Base-by-base conservation (phyloP, 2,113 vertebrate genomes). In the Xiphophorus maculatus region DNA sequence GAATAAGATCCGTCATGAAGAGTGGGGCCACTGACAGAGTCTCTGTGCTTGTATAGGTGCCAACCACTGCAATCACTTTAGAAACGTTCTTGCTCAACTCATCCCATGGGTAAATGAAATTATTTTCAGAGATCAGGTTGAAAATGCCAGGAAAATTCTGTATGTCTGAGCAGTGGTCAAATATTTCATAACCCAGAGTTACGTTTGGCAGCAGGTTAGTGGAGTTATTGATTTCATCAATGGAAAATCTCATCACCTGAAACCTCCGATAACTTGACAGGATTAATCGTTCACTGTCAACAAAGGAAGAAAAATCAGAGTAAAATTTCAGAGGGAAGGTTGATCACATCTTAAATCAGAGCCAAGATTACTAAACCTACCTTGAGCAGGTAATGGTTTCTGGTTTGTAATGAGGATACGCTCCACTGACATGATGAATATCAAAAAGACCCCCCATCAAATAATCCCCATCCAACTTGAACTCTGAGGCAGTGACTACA, bases 161-260 rank as follows among this genome's bases (percentile, higher is more conserved):
- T 0, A 76, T 32, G 22, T 91, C 84, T 0, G 94, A 94, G 84
- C 97, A 97, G 61, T 92, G 85, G 22, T 97, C 94, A 0, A 95
- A 95, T 69, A 97, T 93, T 8, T 95, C 88, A 0, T 96, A 98
- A 58, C 96, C 96, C 14, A 98, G 84, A 1, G 94, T 93, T 37
- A 97, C n/a, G 0, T 94, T 93, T 35, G 96, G 96, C 14, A 97
- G 92, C 5, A 98, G 91, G 1, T 25, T 0, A 0, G 91, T 95
- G 66, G 95, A 94, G 84, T 97, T 96, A 87, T 97, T 97, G 64
- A 97, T 96, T 86, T 97, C 93, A 66, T 96, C 93, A 1, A 97
- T 73, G 0, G 94, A 28, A 0, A 96, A 94, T 58, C 95, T 92
- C 95, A 97, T 94, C 67, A 96, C 76, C 73, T 95, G 96, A 42